A percentile compares a stretch with the other conserved stretches of the same genome.
Conservation (phyloP, 2,888 invertebrate genomes). For the Chrysotoxum bicinctum region DNA sequence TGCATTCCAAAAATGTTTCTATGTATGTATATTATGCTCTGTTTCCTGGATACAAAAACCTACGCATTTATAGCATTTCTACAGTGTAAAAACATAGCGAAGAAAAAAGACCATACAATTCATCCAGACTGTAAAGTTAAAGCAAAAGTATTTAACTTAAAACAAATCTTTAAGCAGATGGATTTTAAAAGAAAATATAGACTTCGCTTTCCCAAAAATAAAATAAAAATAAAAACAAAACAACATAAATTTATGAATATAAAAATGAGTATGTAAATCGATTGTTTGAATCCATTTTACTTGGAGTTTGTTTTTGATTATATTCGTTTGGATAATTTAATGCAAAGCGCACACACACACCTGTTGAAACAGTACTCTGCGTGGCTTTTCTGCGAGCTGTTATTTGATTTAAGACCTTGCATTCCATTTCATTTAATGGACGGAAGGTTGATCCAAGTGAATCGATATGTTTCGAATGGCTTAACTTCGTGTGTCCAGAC, state of each 20-base stretch:
- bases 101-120: conserved; percentile 41
- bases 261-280: conserved; percentile 51
- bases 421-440: conserved; percentile 80
- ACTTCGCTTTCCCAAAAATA: conserved; percentile 74
- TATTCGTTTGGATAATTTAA: conserved; percentile 73
- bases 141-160: conserved; percentile 32
- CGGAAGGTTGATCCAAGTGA: conserved; percentile 79
- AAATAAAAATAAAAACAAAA: conserved; percentile 34
- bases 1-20: conserved; percentile 35
- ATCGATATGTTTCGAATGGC: conserved; percentile 73
- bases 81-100: conserved; percentile 50
- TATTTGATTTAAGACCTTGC: conserved; percentile 83
- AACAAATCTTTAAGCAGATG: conserved; percentile 41
- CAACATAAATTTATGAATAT: conserved; percentile 63
- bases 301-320: conserved; percentile 74
- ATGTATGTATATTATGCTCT: too few species aligned
- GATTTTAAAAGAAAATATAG: conserved; percentile 40
- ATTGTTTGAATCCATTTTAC: conserved; percentile 58
- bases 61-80: conserved; percentile 59
- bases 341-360: conserved; percentile 77
- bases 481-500: conserved; percentile 57
- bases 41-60: conserved; percentile 47
- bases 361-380: conserved; percentile 78
- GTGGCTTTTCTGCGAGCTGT: conserved; percentile 73
- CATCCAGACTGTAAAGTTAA: conserved; percentile 46